A percentile compares a stretch with the other conserved stretches of the same genome.
phyloP scores from a whole-genome alignment of 2,797 vertebrate genomes.

The Acropternis orthonyx region DNA sequence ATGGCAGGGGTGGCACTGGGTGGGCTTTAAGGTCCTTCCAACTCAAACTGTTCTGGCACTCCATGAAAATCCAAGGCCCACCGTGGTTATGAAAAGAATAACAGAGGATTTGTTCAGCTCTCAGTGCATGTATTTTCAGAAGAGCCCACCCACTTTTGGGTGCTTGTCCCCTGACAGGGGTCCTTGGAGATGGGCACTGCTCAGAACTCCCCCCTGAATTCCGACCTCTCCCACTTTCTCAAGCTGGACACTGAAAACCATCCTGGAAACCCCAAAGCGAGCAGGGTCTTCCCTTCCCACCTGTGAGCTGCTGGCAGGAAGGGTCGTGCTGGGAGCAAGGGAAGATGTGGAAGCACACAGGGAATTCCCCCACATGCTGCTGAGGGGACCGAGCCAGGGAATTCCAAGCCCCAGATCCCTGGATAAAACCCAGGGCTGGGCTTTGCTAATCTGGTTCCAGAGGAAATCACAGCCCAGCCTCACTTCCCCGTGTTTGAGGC shows the following conservation, averaged over 20 bases:
- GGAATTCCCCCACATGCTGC: accelerated
- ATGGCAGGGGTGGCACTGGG: accelerated
- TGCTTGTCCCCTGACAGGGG: neutral
- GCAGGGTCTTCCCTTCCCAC: neutral
- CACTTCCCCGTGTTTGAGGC: neutral
- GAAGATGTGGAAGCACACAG: neutral
- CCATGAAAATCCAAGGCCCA: neutral
- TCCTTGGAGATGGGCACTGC: neutral
- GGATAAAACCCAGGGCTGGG: neutral
- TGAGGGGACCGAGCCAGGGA: accelerated
- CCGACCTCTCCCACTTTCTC: neutral
- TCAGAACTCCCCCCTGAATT: neutral
- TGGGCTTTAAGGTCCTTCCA: neutral
- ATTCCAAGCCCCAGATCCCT: accelerated
- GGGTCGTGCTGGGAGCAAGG: neutral
- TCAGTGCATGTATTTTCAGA: accelerated
- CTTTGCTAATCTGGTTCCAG: neutral
- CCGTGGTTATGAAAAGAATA: neutral
- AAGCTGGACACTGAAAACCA: neutral
- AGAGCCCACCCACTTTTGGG: neutral
- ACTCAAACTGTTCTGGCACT: neutral
- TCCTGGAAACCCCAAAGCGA: neutral
- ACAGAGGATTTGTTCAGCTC: neutral
- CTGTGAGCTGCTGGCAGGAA: neutral
- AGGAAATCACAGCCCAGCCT: neutral